Base-by-base conservation (phyloP, 2,113 vertebrate species). In the Piliocolobus tephrosceles region DNA sequence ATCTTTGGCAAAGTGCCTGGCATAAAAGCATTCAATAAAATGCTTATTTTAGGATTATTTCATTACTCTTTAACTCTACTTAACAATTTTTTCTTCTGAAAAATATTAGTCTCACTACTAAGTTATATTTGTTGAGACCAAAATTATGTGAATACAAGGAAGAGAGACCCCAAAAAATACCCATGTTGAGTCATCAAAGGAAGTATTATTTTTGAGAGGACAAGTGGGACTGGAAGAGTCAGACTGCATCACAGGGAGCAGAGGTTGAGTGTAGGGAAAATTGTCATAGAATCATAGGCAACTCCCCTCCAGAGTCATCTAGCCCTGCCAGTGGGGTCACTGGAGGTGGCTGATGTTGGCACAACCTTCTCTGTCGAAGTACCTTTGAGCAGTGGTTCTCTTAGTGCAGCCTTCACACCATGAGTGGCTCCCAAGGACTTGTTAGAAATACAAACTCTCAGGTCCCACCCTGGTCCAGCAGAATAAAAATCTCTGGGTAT, bases 11-110 rank as follows among this genome's bases (percentile, higher is more conserved):
- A 76, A 94, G 14, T 94, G 14, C 79, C 12, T 92, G 66, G 82
- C 43, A 64, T 93, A 72, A 90, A 96, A 94, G 40, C n/a, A 70
- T 87, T 86, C 68, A 96, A 87, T 79, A 86, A 94, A 96, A 87
- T 93, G 64, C 68, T 95, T 94, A 80, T 97, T 97, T 97, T 90
- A 52, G 91, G 40, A 52, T 93, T 90, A 91, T 89, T 96, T 94
- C 18, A 97, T 91, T 91, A 83, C 82, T 93, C 43, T 90, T 45
- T 57, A 84, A 64, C 58, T 88, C 40, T 45, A 57, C 27, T 76
- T 93, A 52, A 64, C 2, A 72, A 43, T 61, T 55, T 76, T 86
- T 97, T 91, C 83, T 92, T 43, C 61, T 93, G 30, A 27, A 76
- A 93, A 83, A 32, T 88, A 76, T 95, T 95, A 76, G 57, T 81